Percentiles rank a stretch among this genome's conserved stretches.
Evolutionary conservation across 1,140 invertebrate species (phyloP).

Genomic region (Lepidurus packardi): DNA sequence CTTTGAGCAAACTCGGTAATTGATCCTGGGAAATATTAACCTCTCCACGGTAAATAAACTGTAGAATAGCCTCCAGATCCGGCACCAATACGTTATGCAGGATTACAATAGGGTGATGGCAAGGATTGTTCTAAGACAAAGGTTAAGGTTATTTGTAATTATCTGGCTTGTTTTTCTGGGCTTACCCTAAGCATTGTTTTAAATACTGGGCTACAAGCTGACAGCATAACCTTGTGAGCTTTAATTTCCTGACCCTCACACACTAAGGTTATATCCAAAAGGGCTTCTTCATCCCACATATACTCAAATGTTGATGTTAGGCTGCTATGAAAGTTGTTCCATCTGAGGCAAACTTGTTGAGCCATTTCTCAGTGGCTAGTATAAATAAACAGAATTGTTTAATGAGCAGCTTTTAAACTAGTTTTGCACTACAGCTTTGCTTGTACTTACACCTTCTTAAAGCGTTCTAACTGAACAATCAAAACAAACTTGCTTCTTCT

Average conservation of each 20-base stretch:
- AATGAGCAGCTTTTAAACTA: neutral
- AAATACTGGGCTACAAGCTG: constrained; percentile 66
- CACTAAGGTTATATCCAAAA: constrained; percentile 63
- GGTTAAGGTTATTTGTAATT: neutral
- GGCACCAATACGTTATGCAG: constrained; percentile 58
- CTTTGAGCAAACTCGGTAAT: constrained; percentile 55
- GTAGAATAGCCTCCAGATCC: constrained; percentile 54
- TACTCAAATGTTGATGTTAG: constrained; percentile 57
- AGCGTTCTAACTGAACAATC: neutral
- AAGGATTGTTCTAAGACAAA: constrained; percentile 53
- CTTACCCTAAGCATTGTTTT: constrained; percentile 58
- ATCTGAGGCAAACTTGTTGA: constrained; percentile 58
- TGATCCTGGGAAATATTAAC: constrained; percentile 61
- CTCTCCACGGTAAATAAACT: constrained; percentile 62
- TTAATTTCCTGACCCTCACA: constrained; percentile 61
- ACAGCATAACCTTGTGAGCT: constrained; percentile 65
- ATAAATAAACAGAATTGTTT: neutral
- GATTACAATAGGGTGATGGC: constrained; percentile 61
- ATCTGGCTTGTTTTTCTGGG: neutral
- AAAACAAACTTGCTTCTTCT: neutral
- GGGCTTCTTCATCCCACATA: constrained; percentile 58
- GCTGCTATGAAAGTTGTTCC: constrained; percentile 60
- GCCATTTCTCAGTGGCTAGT: constrained; percentile 37
- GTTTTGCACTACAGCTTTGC: neutral
- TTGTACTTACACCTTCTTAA: neutral